These are phyloP conservation scores for Thalassoma bifasciatum DNA, from an alignment of 2,113 vertebrate species.

Conservation along the genomic window DNA sequence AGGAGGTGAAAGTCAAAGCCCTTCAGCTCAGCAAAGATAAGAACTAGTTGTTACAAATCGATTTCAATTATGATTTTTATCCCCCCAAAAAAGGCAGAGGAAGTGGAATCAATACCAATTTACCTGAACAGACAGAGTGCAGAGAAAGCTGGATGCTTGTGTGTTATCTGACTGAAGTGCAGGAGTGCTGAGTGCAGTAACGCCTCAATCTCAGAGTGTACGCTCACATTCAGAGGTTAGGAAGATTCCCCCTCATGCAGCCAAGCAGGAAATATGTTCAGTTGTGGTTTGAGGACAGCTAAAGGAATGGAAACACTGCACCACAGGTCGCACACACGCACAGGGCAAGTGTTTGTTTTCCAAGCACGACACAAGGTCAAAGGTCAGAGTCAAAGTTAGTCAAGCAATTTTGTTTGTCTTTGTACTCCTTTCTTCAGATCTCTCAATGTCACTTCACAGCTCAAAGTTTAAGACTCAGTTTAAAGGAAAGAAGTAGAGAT, in stretches of 20 bases:
- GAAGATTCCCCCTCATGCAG: not conserved
- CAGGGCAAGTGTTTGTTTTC: constrained; percentile 27
- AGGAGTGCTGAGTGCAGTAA: not conserved
- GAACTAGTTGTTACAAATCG: constrained; percentile 6
- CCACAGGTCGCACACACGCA: not conserved
- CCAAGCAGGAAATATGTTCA: constrained; percentile 15
- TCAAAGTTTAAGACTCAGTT: not conserved
- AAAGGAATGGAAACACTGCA: constrained; percentile 12
- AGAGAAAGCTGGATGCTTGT: constrained; percentile 1
- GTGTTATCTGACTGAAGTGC: constrained; percentile 32
- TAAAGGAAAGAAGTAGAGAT: not conserved
- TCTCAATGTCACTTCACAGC: not conserved
- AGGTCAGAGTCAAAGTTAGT: constrained; percentile 36
- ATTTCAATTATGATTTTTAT: constrained; percentile 48
- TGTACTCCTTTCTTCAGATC: not conserved
- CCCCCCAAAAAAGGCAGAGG: constrained; percentile 1
- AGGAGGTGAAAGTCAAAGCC: constrained; percentile 48
- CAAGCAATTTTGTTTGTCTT: not conserved
- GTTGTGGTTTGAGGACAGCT: not conserved
- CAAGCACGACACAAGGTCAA: constrained; percentile 3
- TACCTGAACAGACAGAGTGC: constrained; percentile 12
- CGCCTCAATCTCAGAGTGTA: not conserved
- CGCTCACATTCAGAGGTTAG: not conserved
- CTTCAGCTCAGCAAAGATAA: constrained; percentile 26
- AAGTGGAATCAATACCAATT: constrained; percentile 40